phyloP scores from a whole-genome alignment of 2,113 vertebrate genomes.

The Brachypteracias leptosomus region DNA sequence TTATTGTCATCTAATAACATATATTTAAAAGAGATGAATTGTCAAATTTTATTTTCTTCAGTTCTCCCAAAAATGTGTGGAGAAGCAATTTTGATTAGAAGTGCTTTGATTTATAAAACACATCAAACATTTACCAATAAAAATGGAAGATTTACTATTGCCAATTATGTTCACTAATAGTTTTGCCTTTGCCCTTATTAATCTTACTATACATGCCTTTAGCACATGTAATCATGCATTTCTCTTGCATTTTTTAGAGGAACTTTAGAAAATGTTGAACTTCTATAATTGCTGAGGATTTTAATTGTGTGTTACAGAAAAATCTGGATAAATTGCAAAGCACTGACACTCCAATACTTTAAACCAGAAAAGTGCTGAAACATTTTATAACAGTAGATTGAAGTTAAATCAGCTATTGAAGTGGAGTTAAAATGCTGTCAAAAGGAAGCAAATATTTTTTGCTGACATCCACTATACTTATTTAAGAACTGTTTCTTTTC shows the following conservation, averaged over 20 bases:
- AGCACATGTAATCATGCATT: neutral
- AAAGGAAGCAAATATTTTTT: slow-evolving; percentile 45
- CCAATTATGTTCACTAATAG: neutral
- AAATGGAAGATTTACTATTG: neutral
- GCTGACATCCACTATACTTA: slow-evolving; percentile 29
- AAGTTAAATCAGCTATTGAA: slow-evolving; percentile 62
- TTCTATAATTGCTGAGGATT: neutral
- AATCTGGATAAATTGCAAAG: slow-evolving; percentile 27
- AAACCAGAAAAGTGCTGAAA: slow-evolving; percentile 38
- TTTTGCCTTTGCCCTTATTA: slow-evolving; percentile 20
- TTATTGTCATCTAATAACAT: neutral
- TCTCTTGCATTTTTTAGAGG: neutral
- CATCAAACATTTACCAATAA: slow-evolving; percentile 10
- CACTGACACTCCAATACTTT: neutral
- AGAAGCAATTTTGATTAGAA: slow-evolving; percentile 4
- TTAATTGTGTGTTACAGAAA: slow-evolving; percentile 12
- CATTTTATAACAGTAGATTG: slow-evolving; percentile 40
- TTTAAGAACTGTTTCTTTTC: slow-evolving; percentile 40
- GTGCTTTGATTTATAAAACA: slow-evolving; percentile 24
- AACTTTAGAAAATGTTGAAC: slow-evolving; percentile 1
- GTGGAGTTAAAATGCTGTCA: slow-evolving; percentile 51
- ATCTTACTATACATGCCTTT: neutral
- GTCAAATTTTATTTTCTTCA: neutral
- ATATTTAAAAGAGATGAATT: neutral
- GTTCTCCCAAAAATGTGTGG: neutral